Evolutionary conservation across 2,888 invertebrate genomes (phyloP).

Genomic region (Archaeoteleia sp.): DNA sequence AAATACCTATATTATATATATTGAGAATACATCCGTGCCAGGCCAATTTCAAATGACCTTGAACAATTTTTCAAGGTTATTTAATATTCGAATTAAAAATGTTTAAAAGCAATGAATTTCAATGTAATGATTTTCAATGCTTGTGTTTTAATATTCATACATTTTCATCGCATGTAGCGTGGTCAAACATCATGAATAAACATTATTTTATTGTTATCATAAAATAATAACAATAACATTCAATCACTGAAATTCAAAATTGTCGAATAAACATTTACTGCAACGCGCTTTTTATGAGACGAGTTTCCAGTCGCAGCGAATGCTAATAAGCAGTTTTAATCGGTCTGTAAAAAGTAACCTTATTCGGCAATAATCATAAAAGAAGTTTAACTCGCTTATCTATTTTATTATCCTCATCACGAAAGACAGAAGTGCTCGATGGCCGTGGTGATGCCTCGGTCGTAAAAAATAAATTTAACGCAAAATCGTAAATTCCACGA

Average conservation of each 20-base stretch:
- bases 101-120: too few species aligned
- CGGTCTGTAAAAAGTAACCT: conserved; percentile 40
- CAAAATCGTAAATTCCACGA: conserved; percentile 4
- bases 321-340: conserved; percentile 43
- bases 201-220: background rate
- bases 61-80: too few species aligned
- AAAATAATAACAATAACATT: conserved; percentile 14
- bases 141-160: too few species aligned
- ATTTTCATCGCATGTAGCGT: too few species aligned
- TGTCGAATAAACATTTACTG: conserved; percentile 1
- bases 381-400: conserved; percentile 41
- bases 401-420: conserved; percentile 40
- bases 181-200: conserved; percentile 2
- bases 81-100: too few species aligned
- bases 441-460: conserved; percentile 14
- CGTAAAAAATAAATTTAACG: conserved; percentile 29
- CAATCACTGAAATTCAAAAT: conserved; percentile 16
- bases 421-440: conserved; percentile 3
- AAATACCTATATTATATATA: too few species aligned
- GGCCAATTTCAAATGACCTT: too few species aligned
- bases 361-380: conserved; percentile 50
- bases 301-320: conserved; percentile 17
- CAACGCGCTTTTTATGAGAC: conserved; percentile 20
- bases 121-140: too few species aligned
- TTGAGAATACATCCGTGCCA: too few species aligned